phyloP scores from a whole-genome alignment of 2,797 vertebrate genomes.

The Aratinga solstitialis region DNA sequence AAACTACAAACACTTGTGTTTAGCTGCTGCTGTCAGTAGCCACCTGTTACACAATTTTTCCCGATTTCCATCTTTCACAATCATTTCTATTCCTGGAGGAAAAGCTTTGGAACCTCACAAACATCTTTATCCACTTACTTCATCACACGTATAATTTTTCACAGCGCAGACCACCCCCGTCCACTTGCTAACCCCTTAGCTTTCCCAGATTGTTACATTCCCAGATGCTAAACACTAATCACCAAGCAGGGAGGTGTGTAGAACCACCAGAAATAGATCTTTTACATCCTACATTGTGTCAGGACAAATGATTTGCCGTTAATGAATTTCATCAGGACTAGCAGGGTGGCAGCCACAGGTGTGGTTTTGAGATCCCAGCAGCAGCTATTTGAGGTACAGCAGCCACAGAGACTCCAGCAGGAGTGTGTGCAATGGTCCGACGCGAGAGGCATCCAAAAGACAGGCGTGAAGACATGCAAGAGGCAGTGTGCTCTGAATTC shows the following conservation, averaged over 20 bases:
- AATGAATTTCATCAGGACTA: neutral
- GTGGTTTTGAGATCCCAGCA: neutral
- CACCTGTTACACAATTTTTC: neutral
- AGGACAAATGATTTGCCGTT: neutral
- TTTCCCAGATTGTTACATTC: neutral
- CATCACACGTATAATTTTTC: neutral
- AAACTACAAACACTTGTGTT: neutral
- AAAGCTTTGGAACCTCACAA: neutral
- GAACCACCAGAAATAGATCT: neutral
- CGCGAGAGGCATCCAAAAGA: neutral
- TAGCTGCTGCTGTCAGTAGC: conserved; percentile 1
- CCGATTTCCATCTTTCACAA: neutral
- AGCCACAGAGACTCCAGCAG: neutral
- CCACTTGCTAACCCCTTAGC: neutral
- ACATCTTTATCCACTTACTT: conserved; percentile 24
- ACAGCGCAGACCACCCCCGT: neutral
- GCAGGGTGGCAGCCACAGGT: neutral
- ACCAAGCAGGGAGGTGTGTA: neutral
- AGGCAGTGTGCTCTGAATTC: neutral
- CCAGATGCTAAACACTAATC: conserved; percentile 16
- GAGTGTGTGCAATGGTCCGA: neutral
- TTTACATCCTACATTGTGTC: neutral
- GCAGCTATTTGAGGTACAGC: neutral
- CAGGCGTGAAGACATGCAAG: neutral
- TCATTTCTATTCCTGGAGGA: neutral